Evolutionary conservation across 2,797 vertebrate species (phyloP).

Genomic region (Pithecia hirsuta): DNA sequence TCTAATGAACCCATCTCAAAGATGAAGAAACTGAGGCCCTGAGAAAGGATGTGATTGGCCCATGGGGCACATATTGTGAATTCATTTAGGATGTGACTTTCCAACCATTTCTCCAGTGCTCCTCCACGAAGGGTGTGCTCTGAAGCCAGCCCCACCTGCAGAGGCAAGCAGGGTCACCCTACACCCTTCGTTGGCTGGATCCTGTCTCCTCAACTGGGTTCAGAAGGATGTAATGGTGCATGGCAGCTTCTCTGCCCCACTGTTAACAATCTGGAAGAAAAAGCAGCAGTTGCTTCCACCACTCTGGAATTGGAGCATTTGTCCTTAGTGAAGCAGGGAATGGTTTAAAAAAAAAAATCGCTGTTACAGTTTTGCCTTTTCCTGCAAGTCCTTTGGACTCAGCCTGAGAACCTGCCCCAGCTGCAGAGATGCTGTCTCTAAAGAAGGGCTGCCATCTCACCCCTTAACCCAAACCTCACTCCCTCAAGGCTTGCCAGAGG

Average conservation of each 20-base stretch:
- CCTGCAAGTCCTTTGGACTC: background rate
- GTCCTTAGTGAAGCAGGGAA: background rate
- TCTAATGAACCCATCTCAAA: background rate
- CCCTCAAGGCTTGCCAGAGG: background rate
- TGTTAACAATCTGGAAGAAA: background rate
- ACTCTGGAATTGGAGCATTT: background rate
- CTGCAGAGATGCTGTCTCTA: rapidly evolving
- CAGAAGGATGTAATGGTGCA: background rate
- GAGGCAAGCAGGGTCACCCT: background rate
- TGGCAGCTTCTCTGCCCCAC: background rate
- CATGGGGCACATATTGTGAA: rapidly evolving
- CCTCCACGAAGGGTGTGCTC: background rate
- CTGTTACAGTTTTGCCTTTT: background rate
- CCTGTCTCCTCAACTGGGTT: background rate
- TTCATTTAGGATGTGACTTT: background rate
- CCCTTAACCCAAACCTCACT: background rate
- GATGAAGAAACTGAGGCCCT: background rate
- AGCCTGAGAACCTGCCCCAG: background rate
- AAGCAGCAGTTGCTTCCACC: background rate
- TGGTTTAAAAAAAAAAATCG: too few species aligned
- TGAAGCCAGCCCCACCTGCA: background rate
- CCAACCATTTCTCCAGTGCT: too few species aligned
- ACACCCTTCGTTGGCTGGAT: background rate
- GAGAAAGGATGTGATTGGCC: background rate
- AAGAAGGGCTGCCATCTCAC: background rate